phyloP scores from a whole-genome alignment of 1,140 invertebrate genomes.

The Aphidius ervi region DNA sequence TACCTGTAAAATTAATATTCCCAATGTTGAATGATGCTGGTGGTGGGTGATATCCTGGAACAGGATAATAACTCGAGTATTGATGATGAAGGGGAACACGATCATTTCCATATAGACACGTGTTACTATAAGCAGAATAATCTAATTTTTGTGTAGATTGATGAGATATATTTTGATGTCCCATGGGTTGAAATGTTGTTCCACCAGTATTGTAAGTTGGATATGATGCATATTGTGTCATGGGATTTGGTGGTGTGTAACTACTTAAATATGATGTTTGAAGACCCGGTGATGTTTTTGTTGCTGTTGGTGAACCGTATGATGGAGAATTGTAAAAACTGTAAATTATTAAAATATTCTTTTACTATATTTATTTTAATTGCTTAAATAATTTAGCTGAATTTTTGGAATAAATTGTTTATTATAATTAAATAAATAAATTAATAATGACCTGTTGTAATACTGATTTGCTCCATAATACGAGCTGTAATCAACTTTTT shows the following conservation, averaged over 20 bases:
- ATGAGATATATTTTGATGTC: constrained; percentile 60
- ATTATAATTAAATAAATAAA: constrained; percentile 2
- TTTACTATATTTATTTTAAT: constrained; percentile 1
- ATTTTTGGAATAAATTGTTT: constrained; percentile 10
- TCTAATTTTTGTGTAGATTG: constrained; percentile 58
- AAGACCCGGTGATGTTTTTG: constrained; percentile 53
- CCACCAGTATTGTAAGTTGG: constrained; percentile 56
- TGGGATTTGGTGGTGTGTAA: constrained; percentile 45
- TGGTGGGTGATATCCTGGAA: constrained; percentile 48
- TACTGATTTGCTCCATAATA: constrained; percentile 59
- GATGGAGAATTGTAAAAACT: constrained; percentile 46
- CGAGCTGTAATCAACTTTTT: constrained; percentile 47
- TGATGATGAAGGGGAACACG: constrained; percentile 43
- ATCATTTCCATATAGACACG: constrained; percentile 46
- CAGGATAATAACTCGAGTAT: constrained; percentile 49
- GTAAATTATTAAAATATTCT: background rate
- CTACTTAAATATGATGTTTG: constrained; percentile 50
- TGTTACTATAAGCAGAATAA: constrained; percentile 47
- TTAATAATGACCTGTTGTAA: constrained; percentile 60
- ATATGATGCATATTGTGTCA: constrained; percentile 59
- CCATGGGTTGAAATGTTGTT: constrained; percentile 49
- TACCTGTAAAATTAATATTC: constrained; percentile 49
- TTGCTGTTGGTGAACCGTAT: constrained; percentile 39
- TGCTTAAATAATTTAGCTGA: constrained; percentile 11
- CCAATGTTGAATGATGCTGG: constrained; percentile 50